Evolutionary conservation across 2,113 vertebrate species (phyloP).

Genomic region (Oreocharis arfaki): DNA sequence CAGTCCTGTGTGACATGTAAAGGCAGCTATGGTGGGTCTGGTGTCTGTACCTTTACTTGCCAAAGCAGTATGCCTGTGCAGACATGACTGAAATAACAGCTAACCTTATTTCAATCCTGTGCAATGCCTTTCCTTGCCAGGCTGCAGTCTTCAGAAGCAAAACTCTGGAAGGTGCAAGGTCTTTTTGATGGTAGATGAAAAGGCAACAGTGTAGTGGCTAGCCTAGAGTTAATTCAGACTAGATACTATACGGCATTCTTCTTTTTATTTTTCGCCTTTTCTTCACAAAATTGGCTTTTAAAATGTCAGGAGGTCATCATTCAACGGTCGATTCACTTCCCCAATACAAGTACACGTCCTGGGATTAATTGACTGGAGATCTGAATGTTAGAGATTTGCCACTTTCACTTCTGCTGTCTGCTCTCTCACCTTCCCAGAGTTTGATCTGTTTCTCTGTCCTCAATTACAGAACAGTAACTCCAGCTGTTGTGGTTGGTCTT

Average conservation of each 20-base stretch:
- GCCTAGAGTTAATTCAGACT: background rate
- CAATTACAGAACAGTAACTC: background rate
- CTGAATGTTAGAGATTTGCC: background rate
- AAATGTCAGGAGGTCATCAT: background rate
- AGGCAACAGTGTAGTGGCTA: background rate
- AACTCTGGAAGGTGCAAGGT: background rate
- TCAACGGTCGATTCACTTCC: background rate
- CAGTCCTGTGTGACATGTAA: background rate
- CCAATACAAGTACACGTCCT: background rate
- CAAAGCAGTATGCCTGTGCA: background rate
- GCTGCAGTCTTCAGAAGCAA: background rate
- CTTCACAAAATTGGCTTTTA: background rate
- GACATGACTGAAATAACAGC: background rate
- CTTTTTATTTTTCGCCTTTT: background rate
- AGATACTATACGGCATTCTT: background rate
- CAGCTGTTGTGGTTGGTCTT: background rate
- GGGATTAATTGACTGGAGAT: conserved; percentile 8
- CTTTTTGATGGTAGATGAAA: background rate
- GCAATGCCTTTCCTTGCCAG: background rate
- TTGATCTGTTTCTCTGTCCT: background rate
- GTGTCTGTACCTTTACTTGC: background rate
- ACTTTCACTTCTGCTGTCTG: background rate
- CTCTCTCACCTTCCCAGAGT: background rate
- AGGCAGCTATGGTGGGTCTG: background rate
- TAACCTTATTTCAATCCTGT: background rate